A percentile compares a stretch with the other conserved stretches of the same genome.
phyloP scores from a whole-genome alignment of 2,888 invertebrate species.

The Orthosia cruda region DNA sequence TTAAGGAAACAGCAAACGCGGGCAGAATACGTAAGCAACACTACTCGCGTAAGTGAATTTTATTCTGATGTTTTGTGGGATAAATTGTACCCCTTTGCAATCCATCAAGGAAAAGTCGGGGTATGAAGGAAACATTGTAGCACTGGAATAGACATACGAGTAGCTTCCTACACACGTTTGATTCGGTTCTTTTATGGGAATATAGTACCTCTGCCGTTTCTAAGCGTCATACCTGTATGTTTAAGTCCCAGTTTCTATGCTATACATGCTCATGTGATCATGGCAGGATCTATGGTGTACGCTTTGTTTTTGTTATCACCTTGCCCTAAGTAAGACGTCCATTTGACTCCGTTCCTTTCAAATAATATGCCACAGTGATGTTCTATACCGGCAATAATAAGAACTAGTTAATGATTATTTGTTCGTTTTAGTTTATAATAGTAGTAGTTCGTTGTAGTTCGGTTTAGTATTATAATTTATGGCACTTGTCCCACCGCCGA shows the following conservation, averaged over 20 bases:
- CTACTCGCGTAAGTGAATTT: slow-evolving; percentile 50
- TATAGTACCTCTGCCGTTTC: not conserved
- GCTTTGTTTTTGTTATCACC: not conserved
- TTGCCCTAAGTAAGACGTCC: not conserved
- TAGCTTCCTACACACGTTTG: slow-evolving; percentile 1
- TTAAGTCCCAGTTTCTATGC: not conserved
- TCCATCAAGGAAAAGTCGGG: slow-evolving; percentile 38
- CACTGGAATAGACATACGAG: not conserved
- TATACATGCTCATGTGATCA: not conserved
- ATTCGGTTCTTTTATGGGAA: slow-evolving; percentile 5
- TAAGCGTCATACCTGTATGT: slow-evolving; percentile 1
- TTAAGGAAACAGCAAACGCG: slow-evolving; percentile 39
- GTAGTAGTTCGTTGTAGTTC: too few species aligned
- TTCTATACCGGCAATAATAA: not conserved
- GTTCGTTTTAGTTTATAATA: too few species aligned
- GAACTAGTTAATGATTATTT: too few species aligned
- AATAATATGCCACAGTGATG: not conserved
- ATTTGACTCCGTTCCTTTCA: not conserved
- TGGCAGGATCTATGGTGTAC: not conserved
- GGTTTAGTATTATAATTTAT: too few species aligned
- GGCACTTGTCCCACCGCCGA: too few species aligned
- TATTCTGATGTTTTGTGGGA: slow-evolving; percentile 33
- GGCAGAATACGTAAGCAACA: slow-evolving; percentile 50
- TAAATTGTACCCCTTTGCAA: slow-evolving; percentile 30
- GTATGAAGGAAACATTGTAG: slow-evolving; percentile 9